Conservation (phyloP, 2,113 vertebrate species). For the Enhydra lutris region DNA sequence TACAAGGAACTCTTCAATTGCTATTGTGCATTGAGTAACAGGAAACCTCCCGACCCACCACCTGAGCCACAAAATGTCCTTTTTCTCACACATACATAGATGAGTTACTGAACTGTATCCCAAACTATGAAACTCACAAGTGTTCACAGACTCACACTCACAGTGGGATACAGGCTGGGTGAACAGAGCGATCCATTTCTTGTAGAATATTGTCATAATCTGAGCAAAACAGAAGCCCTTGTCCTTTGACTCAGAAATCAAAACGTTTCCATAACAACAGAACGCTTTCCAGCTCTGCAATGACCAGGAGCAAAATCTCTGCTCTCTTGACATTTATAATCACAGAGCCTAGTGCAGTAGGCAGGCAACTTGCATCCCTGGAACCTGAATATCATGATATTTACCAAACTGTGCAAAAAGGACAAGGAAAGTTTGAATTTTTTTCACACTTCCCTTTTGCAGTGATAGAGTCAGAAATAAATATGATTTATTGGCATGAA, state of each 20-base stretch:
- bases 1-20: not conserved
- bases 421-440: not conserved
- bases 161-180: not conserved
- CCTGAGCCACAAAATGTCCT: not conserved
- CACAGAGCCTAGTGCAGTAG: not conserved
- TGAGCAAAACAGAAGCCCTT: conserved; percentile 30
- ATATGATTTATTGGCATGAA: not conserved
- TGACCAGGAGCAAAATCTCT: conserved; percentile 3
- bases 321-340: conserved; percentile 19
- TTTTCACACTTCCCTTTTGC: not conserved
- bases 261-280: conserved; percentile 54
- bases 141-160: not conserved
- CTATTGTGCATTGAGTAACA: not conserved
- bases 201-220: not conserved
- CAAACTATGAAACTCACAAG: not conserved
- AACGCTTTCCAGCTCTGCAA: conserved; percentile 34
- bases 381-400: not conserved
- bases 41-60: not conserved
- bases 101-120: not conserved
- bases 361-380: not conserved
- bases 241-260: not conserved
- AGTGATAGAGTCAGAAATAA: not conserved
- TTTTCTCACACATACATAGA: not conserved
- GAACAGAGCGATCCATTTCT: not conserved
- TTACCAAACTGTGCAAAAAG: not conserved